phyloP scores from a whole-genome alignment of 2,797 vertebrate species.

The Sebastes goodei region DNA sequence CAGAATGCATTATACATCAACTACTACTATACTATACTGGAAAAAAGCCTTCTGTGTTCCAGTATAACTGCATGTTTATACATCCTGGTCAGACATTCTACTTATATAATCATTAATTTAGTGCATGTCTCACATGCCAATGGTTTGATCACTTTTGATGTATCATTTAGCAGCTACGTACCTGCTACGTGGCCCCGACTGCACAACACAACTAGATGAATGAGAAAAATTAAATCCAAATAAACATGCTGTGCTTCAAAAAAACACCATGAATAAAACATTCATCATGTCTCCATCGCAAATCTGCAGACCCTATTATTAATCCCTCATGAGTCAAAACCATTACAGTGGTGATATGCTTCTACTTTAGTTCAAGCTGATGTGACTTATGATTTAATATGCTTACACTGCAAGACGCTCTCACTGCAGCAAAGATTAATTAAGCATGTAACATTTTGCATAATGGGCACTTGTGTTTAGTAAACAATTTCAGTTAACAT shows the following conservation, averaged over 20 bases:
- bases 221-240: constrained; percentile 9
- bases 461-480: constrained; percentile 56
- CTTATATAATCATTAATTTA: not conserved
- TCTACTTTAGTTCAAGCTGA: constrained; percentile 26
- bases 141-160: not conserved
- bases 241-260: constrained; percentile 3
- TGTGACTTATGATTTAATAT: constrained; percentile 53
- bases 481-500: constrained; percentile 57
- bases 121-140: not conserved
- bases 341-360: not conserved
- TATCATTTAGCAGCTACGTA: not conserved
- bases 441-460: constrained; percentile 54
- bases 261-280: constrained; percentile 39
- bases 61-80: not conserved
- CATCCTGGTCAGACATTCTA: not conserved
- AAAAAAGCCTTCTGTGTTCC: not conserved
- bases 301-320: constrained; percentile 14
- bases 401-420: constrained; percentile 31
- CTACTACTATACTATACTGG: not conserved
- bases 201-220: not conserved
- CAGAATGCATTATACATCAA: not conserved
- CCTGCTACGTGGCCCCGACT: not conserved
- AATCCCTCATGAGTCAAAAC: constrained; percentile 14
- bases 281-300: not conserved
- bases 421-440: constrained; percentile 54